Evolutionary conservation across 2,888 invertebrate species (phyloP).

Genomic region (Amphipyra tragopoginis): DNA sequence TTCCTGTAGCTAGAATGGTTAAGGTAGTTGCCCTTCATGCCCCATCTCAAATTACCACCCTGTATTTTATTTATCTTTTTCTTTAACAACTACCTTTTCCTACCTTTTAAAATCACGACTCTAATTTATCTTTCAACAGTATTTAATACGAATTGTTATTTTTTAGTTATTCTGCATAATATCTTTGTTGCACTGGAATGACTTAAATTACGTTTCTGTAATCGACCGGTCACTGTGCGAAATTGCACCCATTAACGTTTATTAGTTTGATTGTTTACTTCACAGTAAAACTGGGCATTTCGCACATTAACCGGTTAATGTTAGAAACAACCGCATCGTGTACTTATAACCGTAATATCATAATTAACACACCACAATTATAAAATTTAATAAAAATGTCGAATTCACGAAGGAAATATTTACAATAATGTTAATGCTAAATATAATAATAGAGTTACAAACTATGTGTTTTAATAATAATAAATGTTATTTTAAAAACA

Average conservation of each 20-base stretch:
- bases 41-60: too few species aligned
- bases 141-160: slow-evolving; percentile 20
- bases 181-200: slow-evolving; percentile 51
- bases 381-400: slow-evolving; percentile 40
- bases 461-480: slow-evolving; percentile 32
- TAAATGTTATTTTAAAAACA: slow-evolving; percentile 47
- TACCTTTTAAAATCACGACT: slow-evolving; percentile 42
- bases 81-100: slow-evolving; percentile 8
- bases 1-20: too few species aligned
- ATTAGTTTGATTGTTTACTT: too few species aligned
- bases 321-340: slow-evolving; percentile 15
- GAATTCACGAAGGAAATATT: slow-evolving; percentile 43
- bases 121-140: slow-evolving; percentile 22
- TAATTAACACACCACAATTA: slow-evolving; percentile 48
- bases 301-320: slow-evolving; percentile 18
- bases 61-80: background rate
- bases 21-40: too few species aligned
- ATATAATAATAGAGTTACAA: slow-evolving; percentile 40
- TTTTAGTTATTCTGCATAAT: slow-evolving; percentile 31
- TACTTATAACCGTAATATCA: slow-evolving; percentile 29
- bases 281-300: background rate
- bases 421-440: slow-evolving; percentile 58
- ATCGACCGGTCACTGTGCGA: slow-evolving; percentile 19
- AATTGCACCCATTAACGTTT: background rate
- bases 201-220: slow-evolving; percentile 26